Evolutionary conservation across 1,140 invertebrate species (phyloP).

Genomic region (Stenopsyche tienmushanensis): DNA sequence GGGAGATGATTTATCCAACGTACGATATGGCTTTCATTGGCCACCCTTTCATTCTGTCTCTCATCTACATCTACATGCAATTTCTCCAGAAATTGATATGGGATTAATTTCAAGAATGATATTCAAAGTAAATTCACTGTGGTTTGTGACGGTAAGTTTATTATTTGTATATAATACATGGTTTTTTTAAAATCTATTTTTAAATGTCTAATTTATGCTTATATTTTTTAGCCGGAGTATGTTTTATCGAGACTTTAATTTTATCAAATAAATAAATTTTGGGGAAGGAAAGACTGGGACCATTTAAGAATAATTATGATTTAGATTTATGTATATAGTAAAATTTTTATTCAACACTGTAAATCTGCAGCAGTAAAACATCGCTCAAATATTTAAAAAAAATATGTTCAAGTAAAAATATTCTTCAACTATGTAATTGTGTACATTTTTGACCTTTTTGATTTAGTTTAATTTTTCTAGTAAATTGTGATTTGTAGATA

Average conservation of each 20-base stretch:
- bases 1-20: slow-evolving; percentile 56
- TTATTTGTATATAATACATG: no score
- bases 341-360: no score
- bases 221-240: slow-evolving; percentile 35
- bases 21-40: slow-evolving; percentile 85
- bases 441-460: no score
- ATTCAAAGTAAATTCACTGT: slow-evolving; percentile 73
- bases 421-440: no score
- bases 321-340: no score
- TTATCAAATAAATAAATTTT: background rate
- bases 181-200: background rate
- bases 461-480: no score
- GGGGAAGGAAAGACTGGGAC: no score
- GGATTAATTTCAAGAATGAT: slow-evolving; percentile 65
- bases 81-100: slow-evolving; percentile 79
- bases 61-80: slow-evolving; percentile 87
- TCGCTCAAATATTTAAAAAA: no score
- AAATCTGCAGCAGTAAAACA: no score
- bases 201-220: background rate
- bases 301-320: no score
- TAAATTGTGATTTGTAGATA: no score
- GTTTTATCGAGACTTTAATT: slow-evolving; percentile 33
- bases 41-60: slow-evolving; percentile 82
- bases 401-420: no score
- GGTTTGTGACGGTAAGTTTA: slow-evolving; percentile 81